Evolutionary conservation across 2,888 invertebrate species (phyloP), one percentile per base, ranked within the genome.

Genomic region (Xylocampa areola): DNA sequence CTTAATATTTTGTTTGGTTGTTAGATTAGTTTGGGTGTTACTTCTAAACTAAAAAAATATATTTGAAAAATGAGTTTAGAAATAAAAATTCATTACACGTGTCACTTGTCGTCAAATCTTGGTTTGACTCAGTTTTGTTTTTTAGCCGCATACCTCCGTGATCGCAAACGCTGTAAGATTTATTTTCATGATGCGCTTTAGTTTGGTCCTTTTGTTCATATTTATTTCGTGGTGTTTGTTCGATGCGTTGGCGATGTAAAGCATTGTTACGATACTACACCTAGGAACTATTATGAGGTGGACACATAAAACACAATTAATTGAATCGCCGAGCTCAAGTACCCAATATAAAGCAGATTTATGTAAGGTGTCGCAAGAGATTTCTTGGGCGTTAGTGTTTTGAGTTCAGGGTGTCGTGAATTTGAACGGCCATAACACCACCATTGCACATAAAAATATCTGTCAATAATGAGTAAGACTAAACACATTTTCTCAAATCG

Each of bases 401-500:
- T 25, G 19, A 30, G 2, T 8, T 37, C 3, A 21, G 4, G 23
- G 10, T n/a, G 45, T 11, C 2, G 7, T 44, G 6, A 4, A 10
- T 17, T n/a, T 17, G 6, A 37, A 33, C 21, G 11, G 16, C 6
- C 36, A 47, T 40, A 69, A 63, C 50, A 66, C 33, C 45, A 37
- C 41, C 43, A 63, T 41, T 7, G 19, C 11, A 43, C 27, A 61
- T 67, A 44, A 47, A 51, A 66, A 44, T 39, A 66, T 50, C 39
- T 55, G 19, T 50, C 41, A 43, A 50, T 55, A 70, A 52, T 54
- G 54, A 52, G 36, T 45, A 19, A 35, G 44, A 54, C 60, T 62
- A 54, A 67, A 68, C 68, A 62, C 39, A 66, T 74, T 68, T 69
- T 64, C 58, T 64, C 68, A 69, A 70, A 79, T 73, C 58, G 60